These are phyloP conservation scores for Melanophora roralis DNA, from an alignment of 2,888 invertebrate species.

Conservation along the genomic window DNA sequence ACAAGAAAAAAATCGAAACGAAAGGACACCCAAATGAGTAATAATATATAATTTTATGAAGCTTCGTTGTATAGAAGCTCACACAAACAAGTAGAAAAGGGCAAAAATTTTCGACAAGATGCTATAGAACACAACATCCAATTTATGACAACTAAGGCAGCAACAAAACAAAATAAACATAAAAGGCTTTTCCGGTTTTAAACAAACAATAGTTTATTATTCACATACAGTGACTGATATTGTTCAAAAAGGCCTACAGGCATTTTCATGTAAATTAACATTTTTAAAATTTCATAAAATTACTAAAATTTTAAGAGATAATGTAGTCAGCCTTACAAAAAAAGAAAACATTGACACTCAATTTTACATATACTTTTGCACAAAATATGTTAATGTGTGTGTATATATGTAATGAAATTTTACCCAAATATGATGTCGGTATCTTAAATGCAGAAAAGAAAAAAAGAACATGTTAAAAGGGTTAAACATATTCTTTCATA, in stretches of 20 bases:
- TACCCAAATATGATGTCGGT: neutral
- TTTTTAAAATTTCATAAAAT: neutral
- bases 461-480: neutral
- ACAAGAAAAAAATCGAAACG: neutral
- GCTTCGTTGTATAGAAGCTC: conserved; percentile 61
- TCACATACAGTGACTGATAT: conserved; percentile 61
- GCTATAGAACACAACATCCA: neutral
- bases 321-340: neutral
- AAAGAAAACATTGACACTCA: neutral
- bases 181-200: conserved; percentile 68
- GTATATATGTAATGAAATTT: neutral
- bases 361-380: neutral
- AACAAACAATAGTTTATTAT: conserved; percentile 74
- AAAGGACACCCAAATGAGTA: conserved; percentile 70
- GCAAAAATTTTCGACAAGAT: neutral
- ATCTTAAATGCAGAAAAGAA: conserved; percentile 4
- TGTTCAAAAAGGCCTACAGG: neutral
- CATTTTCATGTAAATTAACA: conserved; percentile 18
- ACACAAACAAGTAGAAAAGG: conserved; percentile 3
- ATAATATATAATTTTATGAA: conserved; percentile 75
- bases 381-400: neutral
- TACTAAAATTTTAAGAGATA: conserved; percentile 31
- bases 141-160: conserved; percentile 64
- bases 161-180: conserved; percentile 30
- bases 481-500: neutral